Base-by-base conservation (phyloP, 2,888 invertebrate genomes). In the Gastracanthus pulcherrimus region DNA sequence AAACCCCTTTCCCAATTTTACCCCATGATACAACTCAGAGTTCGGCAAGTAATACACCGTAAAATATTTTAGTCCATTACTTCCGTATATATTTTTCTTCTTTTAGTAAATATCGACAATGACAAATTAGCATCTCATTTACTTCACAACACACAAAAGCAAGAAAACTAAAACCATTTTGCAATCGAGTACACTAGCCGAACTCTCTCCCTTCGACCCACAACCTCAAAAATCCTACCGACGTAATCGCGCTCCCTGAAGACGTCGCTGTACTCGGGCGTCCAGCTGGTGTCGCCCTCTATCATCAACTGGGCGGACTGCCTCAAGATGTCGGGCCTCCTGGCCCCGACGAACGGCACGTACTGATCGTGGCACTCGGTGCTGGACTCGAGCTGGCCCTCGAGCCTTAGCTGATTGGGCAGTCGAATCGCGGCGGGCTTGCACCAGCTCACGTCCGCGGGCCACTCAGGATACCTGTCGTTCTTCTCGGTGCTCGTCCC, bases 401-500 rank as follows among this genome's bases (percentile, higher is more conserved):
- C 93, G 55, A 93, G 89, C 82, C 92, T 92, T 31, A 94, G 88
- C 85, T 93, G 92, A 0, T 92, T 92, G 2, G 92, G 89, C 16
- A 89, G 76, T 41, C 93, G 92, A 67, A 88, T 89, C 6, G 92
- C 87, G 51, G 92, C 91, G n/a, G 93, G 92, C 34, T 93, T 91
- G 31, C 29, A 66, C 6, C 60, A 38, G 4, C 11, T 11, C n/a
- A n/a, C n/a, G 1, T 51, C 74, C n/a, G 9, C 16, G 0, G 83
- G 83, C 81, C 81, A 83, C 51, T 80, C 81, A 48, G 74, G 48
- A 58, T 76, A 76, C 66, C 71, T 60, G 48, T 93, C 93, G 75
- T 92, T 90, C 84, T 92, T 93, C 85, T 93, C 93, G 60, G 93
- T 93, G 85, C 90, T 91, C 13, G 90, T 89, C 19, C 89, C 89